These are phyloP conservation scores for Nerophis ophidion DNA, from an alignment of 2,113 vertebrate genomes.

Conservation along the genomic window DNA sequence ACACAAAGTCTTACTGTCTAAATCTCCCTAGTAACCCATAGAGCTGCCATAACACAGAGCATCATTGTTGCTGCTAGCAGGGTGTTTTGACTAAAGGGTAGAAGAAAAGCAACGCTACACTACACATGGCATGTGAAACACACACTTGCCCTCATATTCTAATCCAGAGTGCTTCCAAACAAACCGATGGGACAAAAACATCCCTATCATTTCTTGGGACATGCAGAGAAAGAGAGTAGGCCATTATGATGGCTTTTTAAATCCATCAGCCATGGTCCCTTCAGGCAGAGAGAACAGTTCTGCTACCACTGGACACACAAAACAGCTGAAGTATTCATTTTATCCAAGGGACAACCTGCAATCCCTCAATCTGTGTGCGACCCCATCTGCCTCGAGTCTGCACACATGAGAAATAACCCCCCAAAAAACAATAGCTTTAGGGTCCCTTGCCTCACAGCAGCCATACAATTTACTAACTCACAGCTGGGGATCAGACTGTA, in stretches of 20 bases:
- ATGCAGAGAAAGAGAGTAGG: slow-evolving; percentile 31
- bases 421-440: slow-evolving; percentile 28
- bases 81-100: slow-evolving; percentile 38
- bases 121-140: slow-evolving; percentile 21
- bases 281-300: slow-evolving; percentile 31
- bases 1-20: slow-evolving; percentile 47
- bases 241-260: slow-evolving; percentile 45
- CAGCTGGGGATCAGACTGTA: slow-evolving; percentile 20
- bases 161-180: slow-evolving; percentile 16
- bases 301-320: slow-evolving; percentile 14
- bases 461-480: slow-evolving; percentile 29
- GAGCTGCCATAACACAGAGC: slow-evolving; percentile 31
- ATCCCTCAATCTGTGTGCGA: slow-evolving; percentile 10
- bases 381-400: slow-evolving; percentile 10
- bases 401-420: slow-evolving; percentile 33
- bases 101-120: slow-evolving; percentile 19
- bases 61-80: slow-evolving; percentile 40
- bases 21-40: slow-evolving; percentile 28
- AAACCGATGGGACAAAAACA: slow-evolving; percentile 41
- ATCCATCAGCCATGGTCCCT: slow-evolving; percentile 41
- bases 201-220: slow-evolving; percentile 40
- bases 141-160: slow-evolving; percentile 27
- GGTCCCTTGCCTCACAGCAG: slow-evolving; percentile 44
- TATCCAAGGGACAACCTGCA: background rate
- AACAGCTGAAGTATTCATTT: slow-evolving; percentile 10